Conservation (phyloP, 1,140 invertebrate genomes). For the Drepana arcuata region DNA sequence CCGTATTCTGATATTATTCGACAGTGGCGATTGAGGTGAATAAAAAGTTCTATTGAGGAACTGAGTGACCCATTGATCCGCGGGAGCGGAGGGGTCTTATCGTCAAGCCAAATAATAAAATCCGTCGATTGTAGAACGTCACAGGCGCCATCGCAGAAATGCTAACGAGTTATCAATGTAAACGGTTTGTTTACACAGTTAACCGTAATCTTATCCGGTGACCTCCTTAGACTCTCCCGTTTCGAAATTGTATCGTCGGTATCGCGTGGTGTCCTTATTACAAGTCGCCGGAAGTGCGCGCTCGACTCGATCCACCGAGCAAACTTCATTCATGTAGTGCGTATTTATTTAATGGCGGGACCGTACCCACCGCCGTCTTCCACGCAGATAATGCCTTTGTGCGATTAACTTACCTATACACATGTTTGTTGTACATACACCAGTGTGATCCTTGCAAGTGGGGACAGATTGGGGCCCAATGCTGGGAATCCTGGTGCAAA, state of each 20-base stretch:
- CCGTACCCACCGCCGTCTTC: constrained; percentile 17
- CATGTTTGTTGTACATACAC: too few relatives aligned
- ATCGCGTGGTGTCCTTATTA: constrained; percentile 53
- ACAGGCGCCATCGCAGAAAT: constrained; percentile 57
- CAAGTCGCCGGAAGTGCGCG: constrained; percentile 48
- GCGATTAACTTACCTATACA: too few relatives aligned
- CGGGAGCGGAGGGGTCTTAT: constrained; percentile 22
- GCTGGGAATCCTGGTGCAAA: too few relatives aligned
- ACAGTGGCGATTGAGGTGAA: too few relatives aligned
- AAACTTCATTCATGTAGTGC: constrained; percentile 53
- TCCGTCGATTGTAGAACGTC: constrained; percentile 27
- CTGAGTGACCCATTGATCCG: constrained; percentile 5
- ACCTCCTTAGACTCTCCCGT: constrained; percentile 68
- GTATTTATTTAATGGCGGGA: constrained; percentile 46
- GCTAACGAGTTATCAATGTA: constrained; percentile 61
- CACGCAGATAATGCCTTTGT: neutral
- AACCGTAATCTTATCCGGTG: constrained; percentile 68
- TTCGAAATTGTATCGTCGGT: constrained; percentile 61
- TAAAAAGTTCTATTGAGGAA: constrained; percentile 8
- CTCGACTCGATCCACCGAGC: constrained; percentile 27
- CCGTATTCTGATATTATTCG: too few relatives aligned
- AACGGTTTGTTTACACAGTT: constrained; percentile 68
- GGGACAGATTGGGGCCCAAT: too few relatives aligned
- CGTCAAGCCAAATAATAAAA: constrained; percentile 20
- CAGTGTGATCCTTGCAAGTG: too few relatives aligned